These are phyloP conservation scores for Whitmania pigra DNA, from an alignment of 1,140 invertebrate species.

Conservation along the genomic window DNA sequence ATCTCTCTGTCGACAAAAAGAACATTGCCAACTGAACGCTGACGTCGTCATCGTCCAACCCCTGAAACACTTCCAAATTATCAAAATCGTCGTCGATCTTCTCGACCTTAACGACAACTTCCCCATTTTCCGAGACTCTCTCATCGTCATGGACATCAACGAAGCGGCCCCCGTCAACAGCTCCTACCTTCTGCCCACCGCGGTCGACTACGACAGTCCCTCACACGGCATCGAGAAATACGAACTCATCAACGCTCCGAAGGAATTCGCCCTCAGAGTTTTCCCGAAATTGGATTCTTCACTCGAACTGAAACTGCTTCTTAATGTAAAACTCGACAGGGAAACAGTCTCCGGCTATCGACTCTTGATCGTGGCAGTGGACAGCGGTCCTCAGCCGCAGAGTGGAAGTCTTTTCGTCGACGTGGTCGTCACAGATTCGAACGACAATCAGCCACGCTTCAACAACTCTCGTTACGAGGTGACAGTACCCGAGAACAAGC, in stretches of 20 bases:
- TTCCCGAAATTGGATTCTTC: slow-evolving; percentile 5
- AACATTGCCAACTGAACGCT: slow-evolving; percentile 13
- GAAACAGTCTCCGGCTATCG: slow-evolving; percentile 64
- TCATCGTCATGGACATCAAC: slow-evolving; percentile 79
- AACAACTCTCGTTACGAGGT: slow-evolving; percentile 36
- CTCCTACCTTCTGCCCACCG: slow-evolving; percentile 45
- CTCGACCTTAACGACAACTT: slow-evolving; percentile 48
- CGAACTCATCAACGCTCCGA: slow-evolving; percentile 69
- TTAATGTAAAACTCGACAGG: slow-evolving; percentile 59
- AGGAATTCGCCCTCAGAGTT: slow-evolving; percentile 8
- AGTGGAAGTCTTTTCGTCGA: slow-evolving; percentile 70
- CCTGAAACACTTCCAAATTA: slow-evolving; percentile 21
- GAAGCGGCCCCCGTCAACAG: slow-evolving; percentile 68
- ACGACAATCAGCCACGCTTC: slow-evolving; percentile 56
- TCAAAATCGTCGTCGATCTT: slow-evolving; percentile 28
- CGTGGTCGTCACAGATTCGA: slow-evolving; percentile 65
- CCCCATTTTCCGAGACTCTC: slow-evolving; percentile 31
- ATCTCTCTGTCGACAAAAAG: slow-evolving; percentile 8
- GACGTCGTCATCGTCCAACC: slow-evolving; percentile 23
- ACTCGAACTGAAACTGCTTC: slow-evolving; percentile 21
- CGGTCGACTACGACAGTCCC: slow-evolving; percentile 75
- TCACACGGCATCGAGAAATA: slow-evolving; percentile 78
- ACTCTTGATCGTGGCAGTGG: slow-evolving; percentile 67
- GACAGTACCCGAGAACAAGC: slow-evolving; percentile 47
- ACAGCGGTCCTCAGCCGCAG: slow-evolving; percentile 74